A percentile compares a stretch with the other conserved stretches of the same genome.
phyloP scores from a whole-genome alignment of 1,140 invertebrate species.

The Scaptomyza hsui region DNA sequence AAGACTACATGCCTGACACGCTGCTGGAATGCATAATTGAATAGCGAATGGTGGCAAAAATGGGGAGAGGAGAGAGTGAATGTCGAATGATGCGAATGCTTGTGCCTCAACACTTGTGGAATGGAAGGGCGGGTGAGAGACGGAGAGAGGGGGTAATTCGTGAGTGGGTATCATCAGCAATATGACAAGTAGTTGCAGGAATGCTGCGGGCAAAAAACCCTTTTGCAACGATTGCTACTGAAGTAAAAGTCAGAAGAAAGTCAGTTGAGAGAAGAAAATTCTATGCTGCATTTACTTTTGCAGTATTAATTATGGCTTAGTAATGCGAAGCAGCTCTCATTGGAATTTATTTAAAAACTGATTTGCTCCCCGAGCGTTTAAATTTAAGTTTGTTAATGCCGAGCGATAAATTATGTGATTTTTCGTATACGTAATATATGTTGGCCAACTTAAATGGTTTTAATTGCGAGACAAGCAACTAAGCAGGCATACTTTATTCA shows the following conservation, averaged over 20 bases:
- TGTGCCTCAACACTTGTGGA: conserved; percentile 2
- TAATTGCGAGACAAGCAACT: background rate
- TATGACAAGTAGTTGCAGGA: conserved; percentile 12
- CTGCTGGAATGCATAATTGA: conserved; percentile 78
- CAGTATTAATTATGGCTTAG: background rate
- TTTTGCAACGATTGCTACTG: conserved; percentile 5
- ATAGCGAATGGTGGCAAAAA: conserved; percentile 52
- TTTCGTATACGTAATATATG: background rate
- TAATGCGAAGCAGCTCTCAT: background rate
- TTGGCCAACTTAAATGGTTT: conserved; percentile 2
- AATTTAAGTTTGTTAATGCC: background rate
- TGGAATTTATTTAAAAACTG: conserved; percentile 7
- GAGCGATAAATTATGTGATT: background rate
- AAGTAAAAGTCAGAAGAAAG: conserved; percentile 11
- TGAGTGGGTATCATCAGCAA: conserved; percentile 4
- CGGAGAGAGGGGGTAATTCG: too few relatives aligned
- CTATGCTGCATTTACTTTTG: background rate
- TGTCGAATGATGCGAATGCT: conserved; percentile 38
- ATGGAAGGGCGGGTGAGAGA: background rate
- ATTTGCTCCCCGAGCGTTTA: background rate
- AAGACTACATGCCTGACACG: conserved; percentile 51
- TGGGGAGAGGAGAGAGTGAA: background rate
- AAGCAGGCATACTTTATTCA: background rate
- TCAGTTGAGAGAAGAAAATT: background rate
- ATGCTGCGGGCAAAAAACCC: background rate